Percentiles rank a stretch among this genome's conserved stretches.
Evolutionary conservation across 2,888 invertebrate genomes (phyloP).

Genomic region (Subacronicta megacephala): DNA sequence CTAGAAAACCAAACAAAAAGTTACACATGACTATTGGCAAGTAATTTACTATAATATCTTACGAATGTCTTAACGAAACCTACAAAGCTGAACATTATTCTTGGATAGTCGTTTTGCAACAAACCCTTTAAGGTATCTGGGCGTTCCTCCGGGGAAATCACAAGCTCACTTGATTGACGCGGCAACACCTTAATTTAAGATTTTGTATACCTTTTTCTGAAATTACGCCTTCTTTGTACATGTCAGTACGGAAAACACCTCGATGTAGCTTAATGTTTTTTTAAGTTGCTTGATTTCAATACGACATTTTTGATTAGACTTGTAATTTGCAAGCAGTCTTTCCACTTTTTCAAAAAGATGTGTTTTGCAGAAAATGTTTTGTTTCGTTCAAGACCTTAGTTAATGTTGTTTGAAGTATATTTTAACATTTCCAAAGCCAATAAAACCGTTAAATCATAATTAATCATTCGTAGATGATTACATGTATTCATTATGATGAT

Average conservation of each 20-base stretch:
- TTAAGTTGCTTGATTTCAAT: constrained; percentile 8
- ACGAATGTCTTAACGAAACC: not conserved
- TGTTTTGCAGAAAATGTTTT: too few species aligned
- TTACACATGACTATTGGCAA: too few species aligned
- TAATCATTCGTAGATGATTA: too few species aligned
- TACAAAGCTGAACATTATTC: constrained; percentile 1
- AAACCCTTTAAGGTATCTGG: constrained; percentile 2
- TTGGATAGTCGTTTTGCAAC: not conserved
- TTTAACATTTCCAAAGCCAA: too few species aligned
- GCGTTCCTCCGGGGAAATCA: constrained; percentile 51
- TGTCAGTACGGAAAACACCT: constrained; percentile 18
- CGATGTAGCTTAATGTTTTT: constrained; percentile 32
- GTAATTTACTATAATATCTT: not conserved
- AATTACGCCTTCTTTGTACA: constrained; percentile 33
- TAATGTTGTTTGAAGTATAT: too few species aligned
- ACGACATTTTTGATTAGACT: too few species aligned
- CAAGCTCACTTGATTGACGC: constrained; percentile 41
- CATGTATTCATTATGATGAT: too few species aligned
- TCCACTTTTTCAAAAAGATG: too few species aligned
- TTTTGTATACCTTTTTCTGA: constrained; percentile 45
- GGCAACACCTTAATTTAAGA: constrained; percentile 38
- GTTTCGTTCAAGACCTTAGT: too few species aligned
- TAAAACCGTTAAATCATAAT: too few species aligned
- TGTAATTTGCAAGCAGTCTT: too few species aligned
- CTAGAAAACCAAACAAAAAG: too few species aligned